phyloP scores from a whole-genome alignment of 2,797 vertebrate genomes.

The Coregonus suidteri region DNA sequence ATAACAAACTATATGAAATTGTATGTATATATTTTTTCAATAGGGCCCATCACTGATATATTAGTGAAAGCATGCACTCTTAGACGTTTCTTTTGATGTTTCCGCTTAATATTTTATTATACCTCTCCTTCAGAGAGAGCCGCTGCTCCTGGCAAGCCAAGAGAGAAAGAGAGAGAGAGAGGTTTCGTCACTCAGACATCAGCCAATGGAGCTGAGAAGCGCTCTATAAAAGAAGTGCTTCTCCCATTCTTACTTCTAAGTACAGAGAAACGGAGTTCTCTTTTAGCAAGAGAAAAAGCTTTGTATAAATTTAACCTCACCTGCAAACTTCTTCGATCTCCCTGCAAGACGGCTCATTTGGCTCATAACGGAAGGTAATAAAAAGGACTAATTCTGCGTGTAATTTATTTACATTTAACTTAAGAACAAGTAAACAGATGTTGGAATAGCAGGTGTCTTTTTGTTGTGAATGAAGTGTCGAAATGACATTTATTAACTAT shows the following conservation, averaged over 20 bases:
- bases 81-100: slow-evolving; percentile 5
- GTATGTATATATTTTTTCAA: not conserved
- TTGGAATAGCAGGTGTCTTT: not conserved
- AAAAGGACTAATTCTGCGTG: not conserved
- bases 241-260: slow-evolving; percentile 54
- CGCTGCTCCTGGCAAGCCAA: not conserved
- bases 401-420: not conserved
- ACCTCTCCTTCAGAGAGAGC: not conserved
- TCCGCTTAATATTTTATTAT: slow-evolving; percentile 2
- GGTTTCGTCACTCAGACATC: slow-evolving; percentile 61
- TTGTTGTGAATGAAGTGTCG: slow-evolving; percentile 2
- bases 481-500: not conserved
- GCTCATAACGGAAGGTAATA: slow-evolving; percentile 51
- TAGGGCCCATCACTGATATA: not conserved
- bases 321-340: slow-evolving; percentile 6
- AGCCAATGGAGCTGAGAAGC: slow-evolving; percentile 69
- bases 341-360: not conserved
- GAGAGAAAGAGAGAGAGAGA: slow-evolving; percentile 20
- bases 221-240: slow-evolving; percentile 74
- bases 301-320: slow-evolving; percentile 1
- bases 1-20: not conserved
- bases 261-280: slow-evolving; percentile 28
- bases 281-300: slow-evolving; percentile 29
- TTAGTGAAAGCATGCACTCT: not conserved
- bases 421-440: not conserved